Evolutionary conservation across 2,113 vertebrate genomes (phyloP).

Genomic region (Platysteira castanea): DNA sequence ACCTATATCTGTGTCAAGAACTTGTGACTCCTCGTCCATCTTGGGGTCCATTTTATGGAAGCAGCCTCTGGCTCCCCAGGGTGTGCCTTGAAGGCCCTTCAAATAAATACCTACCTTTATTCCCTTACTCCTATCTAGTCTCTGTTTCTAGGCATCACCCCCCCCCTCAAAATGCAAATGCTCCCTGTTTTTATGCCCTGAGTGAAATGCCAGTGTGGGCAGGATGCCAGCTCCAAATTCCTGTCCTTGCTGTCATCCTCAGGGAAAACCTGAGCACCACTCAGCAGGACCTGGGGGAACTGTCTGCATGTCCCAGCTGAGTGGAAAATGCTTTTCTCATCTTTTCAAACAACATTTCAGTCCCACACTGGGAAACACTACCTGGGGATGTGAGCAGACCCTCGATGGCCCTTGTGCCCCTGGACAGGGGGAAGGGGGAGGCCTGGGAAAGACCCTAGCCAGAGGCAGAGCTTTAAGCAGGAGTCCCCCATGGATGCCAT

Average conservation of each 20-base stretch:
- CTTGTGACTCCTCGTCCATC: too few species aligned
- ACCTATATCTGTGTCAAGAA: too few species aligned
- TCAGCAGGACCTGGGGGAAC: not conserved
- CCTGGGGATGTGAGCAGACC: not conserved
- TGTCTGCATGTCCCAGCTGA: accelerated
- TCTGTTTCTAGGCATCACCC: too few species aligned
- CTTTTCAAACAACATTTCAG: not conserved
- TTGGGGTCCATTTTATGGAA: too few species aligned
- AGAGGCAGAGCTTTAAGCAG: not conserved
- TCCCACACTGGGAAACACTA: not conserved
- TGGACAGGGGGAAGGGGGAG: not conserved
- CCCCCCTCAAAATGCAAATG: not conserved
- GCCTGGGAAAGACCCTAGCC: not conserved
- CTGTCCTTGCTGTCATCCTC: not conserved
- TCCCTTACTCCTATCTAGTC: too few species aligned
- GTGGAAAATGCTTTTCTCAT: not conserved
- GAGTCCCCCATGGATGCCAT: not conserved
- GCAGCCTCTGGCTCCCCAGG: too few species aligned
- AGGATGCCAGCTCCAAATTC: not conserved
- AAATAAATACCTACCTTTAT: too few species aligned
- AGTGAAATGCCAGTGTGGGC: not conserved
- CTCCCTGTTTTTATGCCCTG: not conserved
- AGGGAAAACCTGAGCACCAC: not conserved
- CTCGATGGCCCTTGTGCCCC: accelerated
- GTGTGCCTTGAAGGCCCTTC: too few species aligned